Evolutionary conservation across 2,888 invertebrate genomes (phyloP).

Genomic region (Dasypolia templi): DNA sequence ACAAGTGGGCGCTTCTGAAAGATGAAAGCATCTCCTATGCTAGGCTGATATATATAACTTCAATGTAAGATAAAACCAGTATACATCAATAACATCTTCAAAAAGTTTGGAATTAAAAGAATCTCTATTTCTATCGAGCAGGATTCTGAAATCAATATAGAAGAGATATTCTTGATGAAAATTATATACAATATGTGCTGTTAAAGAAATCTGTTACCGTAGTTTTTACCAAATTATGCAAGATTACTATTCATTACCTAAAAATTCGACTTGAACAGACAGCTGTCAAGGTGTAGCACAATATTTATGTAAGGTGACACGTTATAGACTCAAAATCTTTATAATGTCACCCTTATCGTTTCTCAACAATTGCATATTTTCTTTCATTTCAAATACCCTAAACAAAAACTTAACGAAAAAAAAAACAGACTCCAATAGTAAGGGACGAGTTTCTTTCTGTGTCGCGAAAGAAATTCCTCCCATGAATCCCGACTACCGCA

Average conservation of each 20-base stretch:
- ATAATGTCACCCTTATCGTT: background rate
- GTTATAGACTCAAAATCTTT: background rate
- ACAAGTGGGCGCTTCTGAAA: background rate
- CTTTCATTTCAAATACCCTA: fast-evolving
- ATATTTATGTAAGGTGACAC: background rate
- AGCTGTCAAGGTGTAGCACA: background rate
- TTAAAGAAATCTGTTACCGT: background rate
- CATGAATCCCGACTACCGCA: slow-evolving; percentile 68
- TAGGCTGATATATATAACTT: too few species aligned
- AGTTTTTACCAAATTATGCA: background rate
- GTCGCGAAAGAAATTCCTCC: slow-evolving; percentile 72
- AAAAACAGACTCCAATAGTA: slow-evolving; percentile 59
- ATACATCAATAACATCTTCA: background rate
- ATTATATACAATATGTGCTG: background rate
- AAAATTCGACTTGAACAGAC: background rate
- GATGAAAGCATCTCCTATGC: background rate
- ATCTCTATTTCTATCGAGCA: background rate
- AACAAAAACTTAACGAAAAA: background rate
- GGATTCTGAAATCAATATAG: background rate
- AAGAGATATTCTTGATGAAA: background rate
- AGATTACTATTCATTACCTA: background rate
- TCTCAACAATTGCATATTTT: background rate
- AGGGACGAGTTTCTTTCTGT: slow-evolving; percentile 68
- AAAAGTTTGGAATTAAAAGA: background rate
- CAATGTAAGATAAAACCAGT: background rate